Evolutionary conservation across 35 echinoderm and acorn worm genomes (phyloP).

Genomic region (Holothuria glaberrima): DNA sequence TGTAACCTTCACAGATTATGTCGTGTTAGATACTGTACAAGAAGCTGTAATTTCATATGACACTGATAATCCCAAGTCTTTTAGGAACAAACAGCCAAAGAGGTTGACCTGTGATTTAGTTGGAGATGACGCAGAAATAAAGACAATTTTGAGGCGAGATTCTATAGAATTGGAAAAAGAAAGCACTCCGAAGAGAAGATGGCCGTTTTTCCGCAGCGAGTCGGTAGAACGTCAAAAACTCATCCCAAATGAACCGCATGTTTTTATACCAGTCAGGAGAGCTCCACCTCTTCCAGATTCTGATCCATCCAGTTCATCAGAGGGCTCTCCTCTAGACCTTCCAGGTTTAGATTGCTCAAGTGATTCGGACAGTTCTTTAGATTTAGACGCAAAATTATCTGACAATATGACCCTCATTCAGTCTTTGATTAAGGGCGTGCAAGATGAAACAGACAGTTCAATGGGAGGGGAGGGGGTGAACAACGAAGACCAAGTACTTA

Average conservation of each 20-base stretch:
- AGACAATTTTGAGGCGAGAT: conserved; percentile 5
- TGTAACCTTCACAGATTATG: conserved; percentile 1
- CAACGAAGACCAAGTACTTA: too few relatives aligned
- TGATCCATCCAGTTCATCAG: conserved; percentile 27
- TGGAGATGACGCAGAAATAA: conserved; percentile 23
- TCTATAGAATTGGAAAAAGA: background rate
- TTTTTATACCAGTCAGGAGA: conserved; percentile 29
- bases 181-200: background rate
- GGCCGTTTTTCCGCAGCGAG: conserved; percentile 14
- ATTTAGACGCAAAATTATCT: conserved; percentile 22
- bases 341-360: background rate
- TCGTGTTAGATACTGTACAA: conserved; percentile 27
- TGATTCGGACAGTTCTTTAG: background rate
- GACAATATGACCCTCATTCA: conserved; percentile 16
- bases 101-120: conserved; percentile 23
- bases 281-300: conserved; percentile 43
- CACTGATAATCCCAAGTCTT: background rate
- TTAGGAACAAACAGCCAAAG: background rate
- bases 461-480: background rate
- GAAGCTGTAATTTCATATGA: conserved; percentile 2
- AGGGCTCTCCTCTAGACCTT: conserved; percentile 27
- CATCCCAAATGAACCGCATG: background rate
- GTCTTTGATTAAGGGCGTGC: background rate
- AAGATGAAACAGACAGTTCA: too few relatives aligned
- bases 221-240: background rate